A percentile compares a stretch with the other conserved stretches of the same genome.
These are phyloP conservation scores for Synergus laeviventris DNA, from an alignment of 2,888 invertebrate species.

Conservation along the genomic window DNA sequence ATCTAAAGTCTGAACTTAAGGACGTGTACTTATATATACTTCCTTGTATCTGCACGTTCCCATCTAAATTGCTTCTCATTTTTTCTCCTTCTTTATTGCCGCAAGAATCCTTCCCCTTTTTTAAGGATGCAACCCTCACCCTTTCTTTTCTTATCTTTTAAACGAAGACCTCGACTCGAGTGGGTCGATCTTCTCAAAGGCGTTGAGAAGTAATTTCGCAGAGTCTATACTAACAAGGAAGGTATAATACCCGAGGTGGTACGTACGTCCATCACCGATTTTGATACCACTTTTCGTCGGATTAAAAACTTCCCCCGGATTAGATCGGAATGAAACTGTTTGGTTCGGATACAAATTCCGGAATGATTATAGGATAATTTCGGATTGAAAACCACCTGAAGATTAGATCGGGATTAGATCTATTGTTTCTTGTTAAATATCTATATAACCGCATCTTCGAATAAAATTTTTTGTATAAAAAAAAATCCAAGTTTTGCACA, in stretches of 20 bases:
- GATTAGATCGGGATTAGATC: too few relatives aligned
- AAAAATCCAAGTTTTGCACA: not conserved
- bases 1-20: slow-evolving; percentile 42
- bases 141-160: slow-evolving; percentile 46
- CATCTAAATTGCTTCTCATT: slow-evolving; percentile 62
- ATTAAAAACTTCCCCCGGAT: too few relatives aligned
- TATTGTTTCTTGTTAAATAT: too few relatives aligned
- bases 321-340: too few relatives aligned
- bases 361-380: too few relatives aligned
- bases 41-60: slow-evolving; percentile 54
- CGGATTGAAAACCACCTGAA: too few relatives aligned
- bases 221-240: not conserved
- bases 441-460: too few relatives aligned
- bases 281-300: too few relatives aligned
- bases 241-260: too few relatives aligned
- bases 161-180: slow-evolving; percentile 48
- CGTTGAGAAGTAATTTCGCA: slow-evolving; percentile 34
- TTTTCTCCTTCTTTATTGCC: slow-evolving; percentile 51
- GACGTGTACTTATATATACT: slow-evolving; percentile 39
- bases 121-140: slow-evolving; percentile 40
- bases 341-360: too few relatives aligned
- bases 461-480: too few relatives aligned
- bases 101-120: slow-evolving; percentile 23
- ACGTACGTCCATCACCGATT: too few relatives aligned
- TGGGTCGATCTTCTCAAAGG: slow-evolving; percentile 50